Conservation (phyloP, 2,797 vertebrate genomes). For the Oophaga sylvatica region DNA sequence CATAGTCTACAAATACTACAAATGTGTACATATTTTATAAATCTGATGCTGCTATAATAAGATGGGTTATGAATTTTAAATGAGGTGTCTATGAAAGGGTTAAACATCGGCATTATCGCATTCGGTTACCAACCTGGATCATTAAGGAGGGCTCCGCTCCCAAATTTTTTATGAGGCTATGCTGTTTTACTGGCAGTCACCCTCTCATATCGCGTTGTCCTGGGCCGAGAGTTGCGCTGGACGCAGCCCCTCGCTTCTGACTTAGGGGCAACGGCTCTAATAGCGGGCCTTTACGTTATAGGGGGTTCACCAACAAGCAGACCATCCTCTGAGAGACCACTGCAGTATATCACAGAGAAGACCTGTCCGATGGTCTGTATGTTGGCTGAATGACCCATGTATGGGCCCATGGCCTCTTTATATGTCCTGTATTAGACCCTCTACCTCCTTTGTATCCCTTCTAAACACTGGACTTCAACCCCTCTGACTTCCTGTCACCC, state of each 20-base stretch:
- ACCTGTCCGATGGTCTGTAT: not conserved
- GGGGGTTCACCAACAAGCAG: not conserved
- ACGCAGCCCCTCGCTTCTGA: not conserved
- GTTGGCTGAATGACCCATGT: not conserved
- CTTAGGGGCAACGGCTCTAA: not conserved
- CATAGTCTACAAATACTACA: conserved; percentile 8
- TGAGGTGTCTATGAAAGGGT: not conserved
- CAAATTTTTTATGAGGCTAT: not conserved
- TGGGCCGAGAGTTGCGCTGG: not conserved
- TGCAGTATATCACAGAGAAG: not conserved
- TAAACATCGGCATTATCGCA: no score
- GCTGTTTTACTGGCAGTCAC: no score
- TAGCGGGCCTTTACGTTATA: not conserved
- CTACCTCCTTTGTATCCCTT: not conserved
- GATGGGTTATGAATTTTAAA: not conserved
- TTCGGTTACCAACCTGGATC: not conserved
- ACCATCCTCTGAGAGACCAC: not conserved
- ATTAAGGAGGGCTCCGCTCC: conserved; percentile 13
- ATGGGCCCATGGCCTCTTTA: not conserved
- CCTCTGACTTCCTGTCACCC: not conserved
- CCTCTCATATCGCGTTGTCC: not conserved
- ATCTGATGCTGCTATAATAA: conserved; percentile 27
- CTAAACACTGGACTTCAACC: not conserved
- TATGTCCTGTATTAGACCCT: not conserved
- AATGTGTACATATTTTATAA: conserved; percentile 27